A percentile compares a stretch with the other conserved stretches of the same genome.
These are phyloP conservation scores for Synergus japonicus DNA, from an alignment of 2,888 invertebrate species.

Conservation along the genomic window DNA sequence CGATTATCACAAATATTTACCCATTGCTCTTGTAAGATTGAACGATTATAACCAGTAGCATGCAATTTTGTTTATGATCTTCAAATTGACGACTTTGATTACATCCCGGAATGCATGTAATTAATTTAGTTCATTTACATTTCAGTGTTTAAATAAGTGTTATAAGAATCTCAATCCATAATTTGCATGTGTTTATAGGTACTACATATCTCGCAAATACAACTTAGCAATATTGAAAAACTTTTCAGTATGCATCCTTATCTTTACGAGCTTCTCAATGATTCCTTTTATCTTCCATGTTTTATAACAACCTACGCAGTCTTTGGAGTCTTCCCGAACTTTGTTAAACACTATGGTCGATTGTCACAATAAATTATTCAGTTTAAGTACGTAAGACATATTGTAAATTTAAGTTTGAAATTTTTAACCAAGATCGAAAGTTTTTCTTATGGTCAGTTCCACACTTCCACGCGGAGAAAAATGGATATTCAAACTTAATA, in stretches of 20 bases:
- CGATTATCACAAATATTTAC: no score
- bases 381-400: background rate
- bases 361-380: conserved; percentile 27
- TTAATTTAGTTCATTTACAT: background rate
- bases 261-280: conserved; percentile 37
- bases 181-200: conserved; percentile 34
- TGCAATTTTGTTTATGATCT: background rate
- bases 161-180: background rate
- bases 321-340: conserved; percentile 16
- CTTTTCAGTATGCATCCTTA: conserved; percentile 19
- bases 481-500: no score
- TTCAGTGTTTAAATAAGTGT: background rate
- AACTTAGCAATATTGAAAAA: conserved; percentile 24
- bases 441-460: background rate
- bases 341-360: conserved; percentile 6
- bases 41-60: background rate
- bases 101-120: background rate
- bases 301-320: conserved; percentile 24
- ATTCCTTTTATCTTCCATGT: conserved; percentile 33
- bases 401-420: background rate
- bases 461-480: no score
- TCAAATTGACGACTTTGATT: background rate
- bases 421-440: background rate
- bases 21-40: no score
- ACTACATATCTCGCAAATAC: conserved; percentile 19